Conservation (phyloP, 1,140 invertebrate species). For the Physella acuta region DNA sequence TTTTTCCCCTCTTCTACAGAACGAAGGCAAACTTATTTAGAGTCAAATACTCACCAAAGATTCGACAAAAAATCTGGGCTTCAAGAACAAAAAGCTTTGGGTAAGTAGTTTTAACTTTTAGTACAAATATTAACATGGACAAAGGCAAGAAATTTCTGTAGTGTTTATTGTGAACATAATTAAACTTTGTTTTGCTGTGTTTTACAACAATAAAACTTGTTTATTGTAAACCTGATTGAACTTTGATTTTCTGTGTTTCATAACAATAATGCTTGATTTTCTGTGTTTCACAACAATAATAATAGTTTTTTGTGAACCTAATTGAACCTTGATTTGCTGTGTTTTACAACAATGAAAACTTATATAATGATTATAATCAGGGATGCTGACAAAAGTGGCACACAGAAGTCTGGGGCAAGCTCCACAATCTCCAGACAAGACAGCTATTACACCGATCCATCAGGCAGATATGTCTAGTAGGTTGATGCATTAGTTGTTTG, state of each 20-base stretch:
- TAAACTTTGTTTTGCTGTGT: not conserved
- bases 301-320: not conserved
- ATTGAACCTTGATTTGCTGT: not conserved
- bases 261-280: not conserved
- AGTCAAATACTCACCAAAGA: slow-evolving; percentile 49
- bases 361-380: not conserved
- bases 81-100: slow-evolving; percentile 48
- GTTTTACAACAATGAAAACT: not conserved
- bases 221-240: not conserved
- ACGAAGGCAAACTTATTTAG: slow-evolving; percentile 52
- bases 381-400: slow-evolving; percentile 3
- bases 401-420: not conserved
- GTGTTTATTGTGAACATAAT: no score
- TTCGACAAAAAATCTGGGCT: slow-evolving; percentile 48
- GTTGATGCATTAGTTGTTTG: not conserved
- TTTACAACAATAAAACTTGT: not conserved
- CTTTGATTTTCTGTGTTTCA: not conserved
- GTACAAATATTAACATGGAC: not conserved
- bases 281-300: not conserved
- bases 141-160: no score
- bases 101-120: slow-evolving; percentile 30
- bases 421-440: slow-evolving; percentile 3
- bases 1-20: slow-evolving; percentile 33
- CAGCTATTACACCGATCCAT: slow-evolving; percentile 6
- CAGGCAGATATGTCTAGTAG: not conserved